These are phyloP conservation scores for Latrodectus geometricus DNA, from an alignment of 1,140 invertebrate species.

Conservation along the genomic window DNA sequence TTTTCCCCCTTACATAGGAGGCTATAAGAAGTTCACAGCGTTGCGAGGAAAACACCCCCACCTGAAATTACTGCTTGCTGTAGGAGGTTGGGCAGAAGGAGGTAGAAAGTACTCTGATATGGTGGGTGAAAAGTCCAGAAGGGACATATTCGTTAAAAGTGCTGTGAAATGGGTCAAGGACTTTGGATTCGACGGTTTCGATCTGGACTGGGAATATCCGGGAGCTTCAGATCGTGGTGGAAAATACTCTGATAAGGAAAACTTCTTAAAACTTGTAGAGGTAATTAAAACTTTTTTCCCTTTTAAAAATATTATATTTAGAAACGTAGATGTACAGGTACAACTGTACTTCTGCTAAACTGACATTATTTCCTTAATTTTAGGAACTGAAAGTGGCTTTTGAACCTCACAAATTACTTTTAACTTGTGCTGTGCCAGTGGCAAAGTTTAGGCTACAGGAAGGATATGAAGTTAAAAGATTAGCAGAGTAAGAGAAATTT, in stretches of 20 bases:
- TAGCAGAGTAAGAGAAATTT: slow-evolving; percentile 79
- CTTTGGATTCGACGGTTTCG: slow-evolving; percentile 70
- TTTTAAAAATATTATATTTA: background rate
- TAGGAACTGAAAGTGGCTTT: slow-evolving; percentile 80
- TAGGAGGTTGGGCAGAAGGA: slow-evolving; percentile 72
- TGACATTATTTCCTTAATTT: background rate
- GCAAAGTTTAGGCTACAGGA: slow-evolving; percentile 86
- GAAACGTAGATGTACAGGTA: background rate
- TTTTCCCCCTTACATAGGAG: slow-evolving; percentile 68
- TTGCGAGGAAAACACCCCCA: slow-evolving; percentile 79
- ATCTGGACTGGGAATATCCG: slow-evolving; percentile 74
- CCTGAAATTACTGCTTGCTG: slow-evolving; percentile 82
- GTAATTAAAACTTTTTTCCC: slow-evolving; percentile 65
- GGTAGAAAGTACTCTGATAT: slow-evolving; percentile 68
- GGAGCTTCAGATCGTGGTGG: slow-evolving; percentile 87
- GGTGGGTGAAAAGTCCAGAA: slow-evolving; percentile 63
- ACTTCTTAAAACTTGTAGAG: slow-evolving; percentile 76
- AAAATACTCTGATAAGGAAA: slow-evolving; percentile 83
- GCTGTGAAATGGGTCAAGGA: slow-evolving; percentile 66
- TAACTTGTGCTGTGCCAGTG: slow-evolving; percentile 87
- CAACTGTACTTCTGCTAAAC: background rate
- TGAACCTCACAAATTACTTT: slow-evolving; percentile 81
- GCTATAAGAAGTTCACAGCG: slow-evolving; percentile 85
- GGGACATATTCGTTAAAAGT: slow-evolving; percentile 66
- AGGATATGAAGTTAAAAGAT: slow-evolving; percentile 87